Evolutionary conservation across 1,140 invertebrate species (phyloP).

Genomic region (Paracyclopina nana): DNA sequence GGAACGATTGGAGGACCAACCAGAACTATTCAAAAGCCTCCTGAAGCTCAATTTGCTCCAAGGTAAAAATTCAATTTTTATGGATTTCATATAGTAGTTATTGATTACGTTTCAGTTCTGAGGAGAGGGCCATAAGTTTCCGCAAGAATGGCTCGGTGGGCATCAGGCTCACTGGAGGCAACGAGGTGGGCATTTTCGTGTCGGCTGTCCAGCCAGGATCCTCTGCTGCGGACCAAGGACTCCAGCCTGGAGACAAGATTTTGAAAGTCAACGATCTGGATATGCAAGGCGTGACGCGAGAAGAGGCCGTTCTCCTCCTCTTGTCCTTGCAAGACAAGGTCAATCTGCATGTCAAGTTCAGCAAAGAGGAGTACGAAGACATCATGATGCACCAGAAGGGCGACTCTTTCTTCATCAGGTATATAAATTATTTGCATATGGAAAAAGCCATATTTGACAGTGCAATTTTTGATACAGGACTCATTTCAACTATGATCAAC

Average conservation of each 20-base stretch:
- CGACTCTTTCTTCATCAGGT: conserved; percentile 93
- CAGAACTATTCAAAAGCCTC: too few species aligned
- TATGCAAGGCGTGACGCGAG: conserved; percentile 81
- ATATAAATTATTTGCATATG: too few species aligned
- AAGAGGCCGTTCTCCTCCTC: conserved; percentile 87
- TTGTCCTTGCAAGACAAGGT: conserved; percentile 87
- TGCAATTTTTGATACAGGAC: too few species aligned
- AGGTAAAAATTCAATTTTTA: too few species aligned
- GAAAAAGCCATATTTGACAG: too few species aligned
- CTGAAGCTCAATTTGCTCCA: too few species aligned
- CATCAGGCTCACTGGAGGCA: conserved; percentile 83
- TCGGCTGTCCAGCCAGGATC: conserved; percentile 88
- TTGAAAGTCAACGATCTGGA: conserved; percentile 92
- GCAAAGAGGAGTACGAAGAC: conserved; percentile 70
- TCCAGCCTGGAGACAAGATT: conserved; percentile 88
- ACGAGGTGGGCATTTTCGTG: conserved; percentile 93
- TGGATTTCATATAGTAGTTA: too few species aligned
- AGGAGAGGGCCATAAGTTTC: conserved; percentile 77
- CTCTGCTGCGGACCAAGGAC: conserved; percentile 77
- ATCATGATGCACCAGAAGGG: conserved; percentile 63
- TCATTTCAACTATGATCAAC: conserved; percentile 83
- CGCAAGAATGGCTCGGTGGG: conserved; percentile 81
- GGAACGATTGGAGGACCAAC: too few species aligned
- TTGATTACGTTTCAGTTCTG: too few species aligned
- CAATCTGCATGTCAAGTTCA: conserved; percentile 76